phyloP scores from a whole-genome alignment of 2,113 vertebrate species.

The Sclerurus mexicanus region DNA sequence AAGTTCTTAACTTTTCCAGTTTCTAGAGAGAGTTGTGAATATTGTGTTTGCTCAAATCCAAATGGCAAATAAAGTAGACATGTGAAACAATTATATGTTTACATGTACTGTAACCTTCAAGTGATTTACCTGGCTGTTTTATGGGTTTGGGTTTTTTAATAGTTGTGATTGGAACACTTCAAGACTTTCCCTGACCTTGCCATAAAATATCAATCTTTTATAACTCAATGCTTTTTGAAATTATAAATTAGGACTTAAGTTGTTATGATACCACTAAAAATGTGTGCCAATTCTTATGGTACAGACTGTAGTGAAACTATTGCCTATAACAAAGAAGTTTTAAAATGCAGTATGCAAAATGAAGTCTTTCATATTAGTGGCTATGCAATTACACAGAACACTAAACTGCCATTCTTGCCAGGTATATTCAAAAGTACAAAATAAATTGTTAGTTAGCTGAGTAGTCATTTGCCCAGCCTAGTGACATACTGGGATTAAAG shows the following conservation, averaged over 20 bases:
- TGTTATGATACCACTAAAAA: not conserved
- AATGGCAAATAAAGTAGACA: not conserved
- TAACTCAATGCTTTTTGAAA: not conserved
- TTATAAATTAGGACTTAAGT: not conserved
- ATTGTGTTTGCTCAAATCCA: not conserved
- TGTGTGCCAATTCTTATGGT: rapidly evolving
- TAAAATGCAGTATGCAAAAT: not conserved
- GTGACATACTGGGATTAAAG: not conserved
- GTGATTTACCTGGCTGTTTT: not conserved
- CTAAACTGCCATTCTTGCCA: not conserved
- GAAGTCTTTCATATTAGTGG: not conserved
- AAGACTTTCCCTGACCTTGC: not conserved
- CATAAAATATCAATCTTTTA: not conserved
- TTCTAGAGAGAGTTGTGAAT: not conserved
- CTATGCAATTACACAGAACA: not conserved
- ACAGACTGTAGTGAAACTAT: not conserved
- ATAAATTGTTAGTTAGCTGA: not conserved
- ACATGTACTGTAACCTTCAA: not conserved
- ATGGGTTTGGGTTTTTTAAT: not conserved
- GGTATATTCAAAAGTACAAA: not conserved
- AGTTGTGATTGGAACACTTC: not conserved
- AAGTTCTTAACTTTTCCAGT: not conserved
- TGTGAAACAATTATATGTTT: not conserved
- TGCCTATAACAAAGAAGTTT: not conserved
- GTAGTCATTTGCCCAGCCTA: not conserved